These are phyloP conservation scores for Amphipyra tragopoginis DNA, from an alignment of 2,888 invertebrate genomes.

Conservation along the genomic window DNA sequence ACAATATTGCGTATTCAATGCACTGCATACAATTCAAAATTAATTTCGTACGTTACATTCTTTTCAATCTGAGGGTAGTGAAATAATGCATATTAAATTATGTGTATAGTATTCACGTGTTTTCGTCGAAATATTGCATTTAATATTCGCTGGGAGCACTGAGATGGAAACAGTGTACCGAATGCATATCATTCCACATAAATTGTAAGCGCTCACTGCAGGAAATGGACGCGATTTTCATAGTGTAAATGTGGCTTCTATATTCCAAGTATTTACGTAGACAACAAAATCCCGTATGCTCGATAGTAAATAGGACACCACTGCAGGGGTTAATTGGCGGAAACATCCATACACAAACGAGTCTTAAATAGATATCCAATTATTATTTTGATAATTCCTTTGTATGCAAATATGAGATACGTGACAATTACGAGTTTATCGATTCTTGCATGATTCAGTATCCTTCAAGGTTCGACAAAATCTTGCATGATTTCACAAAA, in stretches of 20 bases:
- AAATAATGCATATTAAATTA: slow-evolving; percentile 14
- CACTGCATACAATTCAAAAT: background rate
- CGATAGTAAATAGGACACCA: too few relatives aligned
- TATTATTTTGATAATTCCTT: too few relatives aligned
- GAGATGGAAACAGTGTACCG: slow-evolving; percentile 9
- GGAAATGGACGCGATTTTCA: slow-evolving; percentile 24
- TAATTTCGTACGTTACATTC: slow-evolving; percentile 17
- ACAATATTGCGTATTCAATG: too few relatives aligned
- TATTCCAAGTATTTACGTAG: background rate
- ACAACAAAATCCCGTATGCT: background rate
- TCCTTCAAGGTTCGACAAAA: too few relatives aligned
- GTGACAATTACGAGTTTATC: too few relatives aligned
- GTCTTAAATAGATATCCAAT: too few relatives aligned
- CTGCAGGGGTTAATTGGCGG: too few relatives aligned
- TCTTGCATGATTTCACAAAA: too few relatives aligned
- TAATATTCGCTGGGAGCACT: slow-evolving; percentile 19
- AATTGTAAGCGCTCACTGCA: slow-evolving; percentile 30
- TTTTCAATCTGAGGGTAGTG: slow-evolving; percentile 19
- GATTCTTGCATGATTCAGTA: too few relatives aligned
- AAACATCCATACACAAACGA: too few relatives aligned
- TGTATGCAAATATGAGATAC: too few relatives aligned
- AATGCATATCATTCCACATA: slow-evolving; percentile 22
- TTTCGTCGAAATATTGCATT: slow-evolving; percentile 16
- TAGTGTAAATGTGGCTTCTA: slow-evolving; percentile 8
- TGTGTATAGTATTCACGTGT: slow-evolving; percentile 1